These are phyloP conservation scores for Drosophila oshimai DNA, from an alignment of 1,140 invertebrate genomes.

Conservation along the genomic window DNA sequence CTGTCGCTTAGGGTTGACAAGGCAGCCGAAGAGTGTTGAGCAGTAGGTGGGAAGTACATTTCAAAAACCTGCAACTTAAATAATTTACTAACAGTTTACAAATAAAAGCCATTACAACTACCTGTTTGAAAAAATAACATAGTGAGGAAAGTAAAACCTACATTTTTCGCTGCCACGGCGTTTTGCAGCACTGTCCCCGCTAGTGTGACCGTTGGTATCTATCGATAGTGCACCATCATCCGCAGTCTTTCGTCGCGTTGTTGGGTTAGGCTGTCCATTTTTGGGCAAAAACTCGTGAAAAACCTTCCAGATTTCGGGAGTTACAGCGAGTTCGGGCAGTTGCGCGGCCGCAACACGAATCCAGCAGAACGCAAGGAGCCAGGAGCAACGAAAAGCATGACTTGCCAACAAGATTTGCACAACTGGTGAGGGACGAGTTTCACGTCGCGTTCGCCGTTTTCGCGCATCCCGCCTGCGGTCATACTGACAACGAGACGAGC, in stretches of 20 bases:
- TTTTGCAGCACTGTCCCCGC: neutral
- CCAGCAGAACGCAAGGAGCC: neutral
- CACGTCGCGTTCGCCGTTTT: conserved; percentile 19
- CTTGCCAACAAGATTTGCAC: neutral
- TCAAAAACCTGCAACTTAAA: neutral
- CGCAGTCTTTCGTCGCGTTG: neutral
- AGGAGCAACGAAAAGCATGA: conserved; percentile 4
- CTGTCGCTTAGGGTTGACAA: conserved; percentile 1
- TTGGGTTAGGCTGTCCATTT: conserved; percentile 4
- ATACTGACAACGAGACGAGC: conserved; percentile 30
- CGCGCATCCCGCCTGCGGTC: conserved; percentile 22
- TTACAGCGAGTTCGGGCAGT: neutral
- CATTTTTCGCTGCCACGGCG: neutral
- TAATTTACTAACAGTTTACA: neutral
- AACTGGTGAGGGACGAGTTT: conserved; percentile 23
- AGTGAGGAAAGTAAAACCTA: neutral
- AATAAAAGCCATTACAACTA: neutral
- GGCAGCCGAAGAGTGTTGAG: neutral
- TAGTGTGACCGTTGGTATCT: neutral
- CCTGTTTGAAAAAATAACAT: neutral
- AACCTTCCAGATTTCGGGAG: no score
- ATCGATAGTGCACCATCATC: conserved; percentile 20
- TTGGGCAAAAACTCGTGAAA: conserved; percentile 16
- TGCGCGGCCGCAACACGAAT: neutral
- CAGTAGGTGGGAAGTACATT: neutral